A percentile compares a stretch with the other conserved stretches of the same genome.
Conservation (phyloP, 2,888 invertebrate species). For the Scaptomyza cyrtandrae region DNA sequence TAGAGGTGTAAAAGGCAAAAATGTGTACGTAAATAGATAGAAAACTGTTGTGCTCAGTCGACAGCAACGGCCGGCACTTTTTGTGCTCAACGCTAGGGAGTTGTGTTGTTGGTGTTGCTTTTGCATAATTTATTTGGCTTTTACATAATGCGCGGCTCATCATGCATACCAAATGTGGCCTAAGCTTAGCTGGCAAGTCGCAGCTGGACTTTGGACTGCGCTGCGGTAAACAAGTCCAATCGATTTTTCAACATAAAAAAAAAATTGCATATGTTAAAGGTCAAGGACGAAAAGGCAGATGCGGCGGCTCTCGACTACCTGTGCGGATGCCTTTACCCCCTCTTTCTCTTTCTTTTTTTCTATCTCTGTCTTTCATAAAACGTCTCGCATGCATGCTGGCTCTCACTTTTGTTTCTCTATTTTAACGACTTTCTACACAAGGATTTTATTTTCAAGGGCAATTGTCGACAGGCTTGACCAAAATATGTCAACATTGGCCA, state of each 20-base stretch:
- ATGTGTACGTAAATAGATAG: slow-evolving; percentile 50
- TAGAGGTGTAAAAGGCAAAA: slow-evolving; percentile 76
- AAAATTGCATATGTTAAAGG: slow-evolving; percentile 72
- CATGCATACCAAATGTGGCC: slow-evolving; percentile 60
- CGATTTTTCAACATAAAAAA: slow-evolving; percentile 65
- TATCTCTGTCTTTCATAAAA: background rate
- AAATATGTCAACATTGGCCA: slow-evolving; percentile 33
- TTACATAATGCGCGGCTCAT: slow-evolving; percentile 48
- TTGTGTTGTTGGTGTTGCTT: slow-evolving; percentile 21
- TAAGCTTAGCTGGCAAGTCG: slow-evolving; percentile 10
- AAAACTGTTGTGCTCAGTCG: slow-evolving; percentile 78
- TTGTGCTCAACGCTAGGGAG: slow-evolving; percentile 1
- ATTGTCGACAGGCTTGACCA: slow-evolving; percentile 30
- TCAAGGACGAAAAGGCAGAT: slow-evolving; percentile 64
- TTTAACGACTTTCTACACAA: slow-evolving; percentile 45
- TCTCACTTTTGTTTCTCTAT: slow-evolving; percentile 8
- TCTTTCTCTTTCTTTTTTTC: slow-evolving; percentile 10
- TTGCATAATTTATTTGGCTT: slow-evolving; percentile 66
- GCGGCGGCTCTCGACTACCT: slow-evolving; percentile 52
- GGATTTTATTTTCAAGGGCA: slow-evolving; percentile 73
- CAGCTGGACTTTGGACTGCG: slow-evolving; percentile 25
- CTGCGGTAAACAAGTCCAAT: slow-evolving; percentile 24
- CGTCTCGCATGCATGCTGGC: background rate
- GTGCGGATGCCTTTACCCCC: slow-evolving; percentile 41
- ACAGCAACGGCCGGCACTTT: slow-evolving; percentile 57